Conservation (phyloP, 2,113 vertebrate genomes). For the Centropristis striata region DNA sequence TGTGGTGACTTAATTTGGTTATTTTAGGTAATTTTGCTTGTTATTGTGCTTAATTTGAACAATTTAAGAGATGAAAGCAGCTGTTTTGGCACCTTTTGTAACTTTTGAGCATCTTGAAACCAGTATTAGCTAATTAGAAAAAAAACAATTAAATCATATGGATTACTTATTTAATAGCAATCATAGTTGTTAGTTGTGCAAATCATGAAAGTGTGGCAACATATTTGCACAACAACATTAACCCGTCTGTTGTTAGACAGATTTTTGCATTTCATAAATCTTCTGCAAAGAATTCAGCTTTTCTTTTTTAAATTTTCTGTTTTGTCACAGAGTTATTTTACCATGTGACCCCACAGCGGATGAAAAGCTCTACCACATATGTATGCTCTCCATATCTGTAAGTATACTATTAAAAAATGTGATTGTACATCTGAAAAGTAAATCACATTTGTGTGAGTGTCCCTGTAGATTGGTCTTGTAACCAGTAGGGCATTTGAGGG, state of each 20-base stretch:
- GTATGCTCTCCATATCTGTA: slow-evolving; percentile 76
- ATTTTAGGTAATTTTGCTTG: not conserved
- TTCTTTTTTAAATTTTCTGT: not conserved
- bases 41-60: slow-evolving; percentile 4
- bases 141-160: not conserved
- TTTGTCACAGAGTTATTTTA: slow-evolving; percentile 71
- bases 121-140: not conserved
- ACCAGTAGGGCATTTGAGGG: too few species aligned
- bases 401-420: slow-evolving; percentile 42
- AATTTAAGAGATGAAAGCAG: not conserved
- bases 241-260: not conserved
- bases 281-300: not conserved
- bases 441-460: not conserved
- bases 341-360: slow-evolving; percentile 78
- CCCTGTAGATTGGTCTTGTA: not conserved
- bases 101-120: not conserved
- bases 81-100: too few species aligned
- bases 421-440: not conserved
- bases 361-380: slow-evolving; percentile 74
- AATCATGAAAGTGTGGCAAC: not conserved
- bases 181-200: not conserved
- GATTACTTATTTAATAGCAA: not conserved
- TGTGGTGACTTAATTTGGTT: not conserved
- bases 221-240: not conserved
- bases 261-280: not conserved